Conservation (phyloP, 1,140 invertebrate species). For the Apis cerana region DNA sequence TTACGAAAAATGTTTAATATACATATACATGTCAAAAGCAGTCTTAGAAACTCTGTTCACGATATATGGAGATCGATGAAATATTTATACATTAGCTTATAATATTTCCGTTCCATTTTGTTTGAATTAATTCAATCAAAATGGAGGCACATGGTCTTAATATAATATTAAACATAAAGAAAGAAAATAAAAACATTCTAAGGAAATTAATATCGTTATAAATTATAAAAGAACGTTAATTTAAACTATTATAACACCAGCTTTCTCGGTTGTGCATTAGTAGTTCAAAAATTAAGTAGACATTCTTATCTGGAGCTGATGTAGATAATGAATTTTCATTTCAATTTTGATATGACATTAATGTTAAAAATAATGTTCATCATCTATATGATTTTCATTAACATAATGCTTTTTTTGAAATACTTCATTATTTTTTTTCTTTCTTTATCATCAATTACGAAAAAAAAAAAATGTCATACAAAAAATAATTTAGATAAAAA, state of each 20-base stretch:
- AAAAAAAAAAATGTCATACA: neutral
- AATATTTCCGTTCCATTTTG: slow-evolving; percentile 32
- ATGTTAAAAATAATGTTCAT: slow-evolving; percentile 20
- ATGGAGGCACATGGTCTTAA: slow-evolving; percentile 16
- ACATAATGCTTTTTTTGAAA: neutral
- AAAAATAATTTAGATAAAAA: slow-evolving; percentile 9
- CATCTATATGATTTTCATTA: neutral
- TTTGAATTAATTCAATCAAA: slow-evolving; percentile 27
- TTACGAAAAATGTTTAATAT: slow-evolving; percentile 55
- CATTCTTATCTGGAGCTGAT: slow-evolving; percentile 61
- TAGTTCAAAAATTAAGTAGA: slow-evolving; percentile 33
- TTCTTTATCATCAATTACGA: neutral
- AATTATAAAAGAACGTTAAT: slow-evolving; percentile 2
- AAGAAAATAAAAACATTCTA: neutral
- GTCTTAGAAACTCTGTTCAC: slow-evolving; percentile 62
- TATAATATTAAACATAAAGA: neutral
- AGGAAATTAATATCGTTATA: slow-evolving; percentile 2
- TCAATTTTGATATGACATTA: slow-evolving; percentile 14
- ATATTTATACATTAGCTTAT: slow-evolving; percentile 61
- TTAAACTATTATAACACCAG: slow-evolving; percentile 32
- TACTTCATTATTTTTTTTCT: slow-evolving; percentile 2
- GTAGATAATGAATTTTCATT: slow-evolving; percentile 6
- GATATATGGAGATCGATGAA: slow-evolving; percentile 37
- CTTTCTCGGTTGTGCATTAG: slow-evolving; percentile 47
- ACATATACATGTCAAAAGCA: slow-evolving; percentile 63